These are phyloP conservation scores for Neogale vison DNA, from an alignment of 2,113 vertebrate genomes.

Conservation along the genomic window DNA sequence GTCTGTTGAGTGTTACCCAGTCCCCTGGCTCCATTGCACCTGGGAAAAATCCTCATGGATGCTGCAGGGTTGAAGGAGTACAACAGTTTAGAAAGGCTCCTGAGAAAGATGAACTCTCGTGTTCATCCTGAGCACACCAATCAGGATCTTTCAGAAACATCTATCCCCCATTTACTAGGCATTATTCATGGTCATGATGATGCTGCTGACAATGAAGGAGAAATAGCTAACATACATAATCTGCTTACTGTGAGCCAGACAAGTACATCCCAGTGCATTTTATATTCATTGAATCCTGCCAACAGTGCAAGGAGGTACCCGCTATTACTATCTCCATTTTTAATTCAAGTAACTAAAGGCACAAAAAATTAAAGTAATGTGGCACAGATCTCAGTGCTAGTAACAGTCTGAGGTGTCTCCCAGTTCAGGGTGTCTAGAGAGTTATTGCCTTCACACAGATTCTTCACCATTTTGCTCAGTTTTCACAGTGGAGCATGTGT, in stretches of 20 bases:
- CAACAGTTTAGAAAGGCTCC: neutral
- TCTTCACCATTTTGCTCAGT: neutral
- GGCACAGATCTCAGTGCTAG: neutral
- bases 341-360: neutral
- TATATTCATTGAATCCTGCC: neutral
- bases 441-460: neutral
- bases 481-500: neutral
- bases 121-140: neutral
- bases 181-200: neutral
- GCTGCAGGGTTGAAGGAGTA: neutral
- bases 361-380: neutral
- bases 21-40: neutral
- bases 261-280: neutral
- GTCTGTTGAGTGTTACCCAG: neutral
- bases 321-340: neutral
- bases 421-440: neutral
- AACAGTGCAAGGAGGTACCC: neutral
- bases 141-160: neutral
- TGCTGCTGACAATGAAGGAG: neutral
- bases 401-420: neutral
- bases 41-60: neutral
- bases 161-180: neutral
- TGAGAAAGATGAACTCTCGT: neutral
- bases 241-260: neutral
- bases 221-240: neutral